A percentile compares a stretch with the other conserved stretches of the same genome.
Evolutionary conservation across 2,113 vertebrate genomes (phyloP).

Genomic region (Callorhinus ursinus): DNA sequence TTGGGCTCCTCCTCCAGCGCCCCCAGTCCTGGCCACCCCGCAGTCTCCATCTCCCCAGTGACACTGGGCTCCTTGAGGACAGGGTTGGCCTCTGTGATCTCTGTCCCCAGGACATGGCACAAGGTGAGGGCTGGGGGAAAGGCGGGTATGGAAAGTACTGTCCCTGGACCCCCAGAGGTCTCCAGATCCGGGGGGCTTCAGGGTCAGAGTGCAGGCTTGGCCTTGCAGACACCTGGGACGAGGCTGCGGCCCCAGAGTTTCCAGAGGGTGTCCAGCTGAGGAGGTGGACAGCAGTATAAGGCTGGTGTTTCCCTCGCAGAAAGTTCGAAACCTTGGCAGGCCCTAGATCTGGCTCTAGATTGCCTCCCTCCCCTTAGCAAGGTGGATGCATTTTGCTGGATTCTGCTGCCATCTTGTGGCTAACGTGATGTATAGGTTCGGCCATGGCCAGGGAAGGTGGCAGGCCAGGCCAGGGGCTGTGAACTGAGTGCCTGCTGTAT

Average conservation of each 20-base stretch:
- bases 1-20: neutral
- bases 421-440: fast-evolving
- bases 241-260: neutral
- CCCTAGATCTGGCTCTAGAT: neutral
- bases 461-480: neutral
- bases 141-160: neutral
- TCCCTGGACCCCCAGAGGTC: neutral
- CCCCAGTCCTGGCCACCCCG: neutral
- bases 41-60: fast-evolving
- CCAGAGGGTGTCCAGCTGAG: neutral
- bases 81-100: neutral
- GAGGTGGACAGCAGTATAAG: fast-evolving
- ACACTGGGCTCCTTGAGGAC: neutral
- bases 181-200: neutral
- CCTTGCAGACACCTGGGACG: neutral
- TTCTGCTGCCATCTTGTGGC: conserved; percentile 77
- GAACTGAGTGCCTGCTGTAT: neutral
- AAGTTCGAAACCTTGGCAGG: neutral
- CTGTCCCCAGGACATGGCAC: neutral
- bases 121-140: neutral
- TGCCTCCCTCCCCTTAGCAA: too few relatives aligned
- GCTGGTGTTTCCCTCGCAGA: fast-evolving
- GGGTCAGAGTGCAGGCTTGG: neutral
- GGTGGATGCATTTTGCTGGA: neutral
- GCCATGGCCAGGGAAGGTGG: neutral